These are phyloP conservation scores for Poeciliopsis turneri DNA, from an alignment of 2,797 vertebrate genomes.

Conservation along the genomic window DNA sequence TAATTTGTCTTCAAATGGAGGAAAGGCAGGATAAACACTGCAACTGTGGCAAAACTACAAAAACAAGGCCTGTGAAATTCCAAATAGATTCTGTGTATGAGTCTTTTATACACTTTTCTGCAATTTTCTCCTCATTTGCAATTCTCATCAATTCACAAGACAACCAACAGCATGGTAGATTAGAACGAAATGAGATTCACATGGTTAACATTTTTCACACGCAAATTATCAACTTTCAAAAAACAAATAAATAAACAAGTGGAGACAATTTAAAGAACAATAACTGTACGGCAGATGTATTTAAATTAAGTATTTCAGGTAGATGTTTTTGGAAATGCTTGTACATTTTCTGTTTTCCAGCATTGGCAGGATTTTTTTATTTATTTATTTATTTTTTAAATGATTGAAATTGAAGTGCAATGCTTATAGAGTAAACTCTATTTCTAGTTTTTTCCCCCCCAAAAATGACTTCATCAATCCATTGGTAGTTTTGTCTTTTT, in stretches of 20 bases:
- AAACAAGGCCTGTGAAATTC: slow-evolving; percentile 74
- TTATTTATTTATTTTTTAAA: too few relatives aligned
- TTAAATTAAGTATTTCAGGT: background rate
- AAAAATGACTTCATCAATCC: background rate
- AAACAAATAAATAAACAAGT: background rate
- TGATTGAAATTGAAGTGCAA: background rate
- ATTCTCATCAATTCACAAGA: background rate
- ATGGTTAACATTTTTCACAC: background rate
- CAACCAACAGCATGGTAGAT: background rate
- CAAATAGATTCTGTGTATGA: slow-evolving; percentile 72
- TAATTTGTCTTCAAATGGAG: slow-evolving; percentile 82
- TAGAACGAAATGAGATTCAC: background rate
- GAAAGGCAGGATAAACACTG: slow-evolving; percentile 61
- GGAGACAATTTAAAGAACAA: background rate
- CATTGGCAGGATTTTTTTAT: background rate
- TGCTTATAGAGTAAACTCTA: background rate
- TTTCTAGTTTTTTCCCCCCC: too few relatives aligned
- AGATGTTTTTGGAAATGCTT: background rate
- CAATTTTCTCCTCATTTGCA: background rate
- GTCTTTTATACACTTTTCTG: slow-evolving; percentile 36
- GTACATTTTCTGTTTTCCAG: background rate
- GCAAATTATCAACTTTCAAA: background rate
- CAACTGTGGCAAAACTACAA: slow-evolving; percentile 79
- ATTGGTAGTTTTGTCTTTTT: background rate
- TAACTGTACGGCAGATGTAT: background rate